Evolutionary conservation across 2,797 vertebrate species (phyloP), one percentile per base, ranked within the genome.

Genomic region (Hafferia zeledoni): DNA sequence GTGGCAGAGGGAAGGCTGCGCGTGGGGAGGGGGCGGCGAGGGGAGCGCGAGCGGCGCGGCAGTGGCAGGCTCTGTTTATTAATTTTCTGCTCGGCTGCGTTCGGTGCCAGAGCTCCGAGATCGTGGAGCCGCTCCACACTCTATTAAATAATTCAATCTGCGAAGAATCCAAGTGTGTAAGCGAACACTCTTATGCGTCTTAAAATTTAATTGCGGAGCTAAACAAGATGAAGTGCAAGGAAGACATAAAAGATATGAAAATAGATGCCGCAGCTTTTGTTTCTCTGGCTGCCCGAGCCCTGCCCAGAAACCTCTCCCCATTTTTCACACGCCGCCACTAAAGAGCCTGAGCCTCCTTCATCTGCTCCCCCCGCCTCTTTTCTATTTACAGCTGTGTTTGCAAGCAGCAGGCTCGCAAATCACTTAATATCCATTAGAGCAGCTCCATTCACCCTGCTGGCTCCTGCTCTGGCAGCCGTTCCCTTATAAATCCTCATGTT

Each of bases 131-230:
- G 89, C 97, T 94, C 96, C 93, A 95, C 97, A 97, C 96, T 96
- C 96, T 96, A 95, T 97, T 97, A 97, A 97, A 97, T 97, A 96
- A 98, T 97, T 97, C 97, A 96, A 93, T 97, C 96, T 87, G 95
- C 33, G 90, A 85, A 93, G 96, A 97, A 91, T 92, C 96, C 96
- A 94, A 96, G 97, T 97, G 93, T 97, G 81, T 64, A 83, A 97
- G 94, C 52, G 92, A 94, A 94, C 80, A n/a, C 77, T 90, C 95
- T 97, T 96, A 96, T 87, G 96, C 96, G 83, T 95, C 97, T 98
- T 98, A 97, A 97, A 97, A 97, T 98, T 96, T 97, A 97, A 98
- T 98, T 97, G 97, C 85, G 11, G 53, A 70, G 83, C 91, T 96
- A 97, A 98, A 97, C 43, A 76, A 97, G 96, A 97, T 97, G 94